Evolutionary conservation across 2,888 invertebrate species (phyloP).

Genomic region (Neoascia interrupta): DNA sequence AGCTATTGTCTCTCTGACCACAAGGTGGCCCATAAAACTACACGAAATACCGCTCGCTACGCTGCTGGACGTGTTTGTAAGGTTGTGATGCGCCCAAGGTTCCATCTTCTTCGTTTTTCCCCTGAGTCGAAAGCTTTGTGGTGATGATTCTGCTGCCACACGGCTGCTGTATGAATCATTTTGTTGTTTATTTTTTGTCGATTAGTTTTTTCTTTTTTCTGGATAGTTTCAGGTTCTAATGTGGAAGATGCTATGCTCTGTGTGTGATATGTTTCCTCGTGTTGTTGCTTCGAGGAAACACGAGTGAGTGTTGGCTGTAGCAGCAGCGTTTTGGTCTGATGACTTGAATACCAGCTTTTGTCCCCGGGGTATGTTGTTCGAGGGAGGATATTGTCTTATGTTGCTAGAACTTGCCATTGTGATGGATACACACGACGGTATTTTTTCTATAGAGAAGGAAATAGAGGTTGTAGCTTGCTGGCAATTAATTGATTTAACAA

Average conservation of each 20-base stretch:
- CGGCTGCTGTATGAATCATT: conserved; percentile 31
- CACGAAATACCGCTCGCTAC: conserved; percentile 36
- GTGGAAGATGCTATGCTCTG: conserved; percentile 18
- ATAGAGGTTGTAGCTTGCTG: too few species aligned
- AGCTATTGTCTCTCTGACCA: conserved; percentile 50
- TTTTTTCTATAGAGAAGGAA: too few species aligned
- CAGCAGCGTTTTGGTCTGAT: conserved; percentile 16
- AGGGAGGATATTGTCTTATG: conserved; percentile 5
- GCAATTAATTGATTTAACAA: too few species aligned
- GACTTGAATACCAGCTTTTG: conserved; percentile 18
- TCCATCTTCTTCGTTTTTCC: conserved; percentile 19
- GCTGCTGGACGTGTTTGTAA: conserved; percentile 1
- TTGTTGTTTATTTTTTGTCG: conserved; percentile 37
- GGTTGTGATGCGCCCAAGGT: conserved; percentile 44
- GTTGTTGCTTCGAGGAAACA: conserved; percentile 37
- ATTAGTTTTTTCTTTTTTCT: conserved; percentile 6
- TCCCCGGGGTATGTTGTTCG: neutral
- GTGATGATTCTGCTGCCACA: conserved; percentile 10
- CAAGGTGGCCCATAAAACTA: conserved; percentile 60
- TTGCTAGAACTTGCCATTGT: too few species aligned
- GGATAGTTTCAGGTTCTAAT: conserved; percentile 48
- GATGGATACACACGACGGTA: too few species aligned
- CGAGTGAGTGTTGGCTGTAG: neutral
- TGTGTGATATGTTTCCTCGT: conserved; percentile 37
- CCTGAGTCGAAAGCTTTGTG: conserved; percentile 51